Base-by-base conservation (phyloP, 2,888 invertebrate genomes). In the Perizoma flavofasciatum region DNA sequence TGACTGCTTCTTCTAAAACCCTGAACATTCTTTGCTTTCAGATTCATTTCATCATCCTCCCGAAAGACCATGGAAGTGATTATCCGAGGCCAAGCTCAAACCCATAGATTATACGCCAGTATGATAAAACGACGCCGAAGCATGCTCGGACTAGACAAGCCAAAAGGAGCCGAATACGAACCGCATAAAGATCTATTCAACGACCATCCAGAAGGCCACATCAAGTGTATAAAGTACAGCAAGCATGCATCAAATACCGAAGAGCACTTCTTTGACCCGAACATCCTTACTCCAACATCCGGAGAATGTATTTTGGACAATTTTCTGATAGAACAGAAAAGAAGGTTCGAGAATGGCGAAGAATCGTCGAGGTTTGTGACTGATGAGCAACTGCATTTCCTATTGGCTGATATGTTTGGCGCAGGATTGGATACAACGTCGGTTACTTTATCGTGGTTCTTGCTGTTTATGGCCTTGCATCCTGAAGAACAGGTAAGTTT, bases 341-440 rank as follows among this genome's bases (percentile, higher is more conserved):
- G 89, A 65, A 82, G 92, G 62, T 85, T 82, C 65, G 85, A 81
- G 51, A 85, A 69, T 52, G 77, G 80, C 1, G 89, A 93, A 46
- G 88, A 86, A 5, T 77, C 81, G 5, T 83, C 88, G n/a, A 78
- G 81, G 53, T 93, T 93, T 69, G 95, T 95, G 76, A 94, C 90
- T 10, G 93, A 94, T 68, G 92, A 93, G 55, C 97, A 98, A 77
- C 88, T 97, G 75, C 86, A 94, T 69, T 96, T 95, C 80, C 88
- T 97, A 35, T 79, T 97, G 61, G 96, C 96, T 4, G 98, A 98
- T 83, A 89, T 97, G 76, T 96, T 96, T 76, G 97, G 97, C 0
- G 97, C 97, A 9, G 97, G 97, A 5, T 93, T 97, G 52, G 98
- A 98, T 73, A 97, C 98, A 0, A 96, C 97, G 0, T 85, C 96